Base-by-base conservation (phyloP, 2,888 invertebrate species). In the Cephus rjabovi region DNA sequence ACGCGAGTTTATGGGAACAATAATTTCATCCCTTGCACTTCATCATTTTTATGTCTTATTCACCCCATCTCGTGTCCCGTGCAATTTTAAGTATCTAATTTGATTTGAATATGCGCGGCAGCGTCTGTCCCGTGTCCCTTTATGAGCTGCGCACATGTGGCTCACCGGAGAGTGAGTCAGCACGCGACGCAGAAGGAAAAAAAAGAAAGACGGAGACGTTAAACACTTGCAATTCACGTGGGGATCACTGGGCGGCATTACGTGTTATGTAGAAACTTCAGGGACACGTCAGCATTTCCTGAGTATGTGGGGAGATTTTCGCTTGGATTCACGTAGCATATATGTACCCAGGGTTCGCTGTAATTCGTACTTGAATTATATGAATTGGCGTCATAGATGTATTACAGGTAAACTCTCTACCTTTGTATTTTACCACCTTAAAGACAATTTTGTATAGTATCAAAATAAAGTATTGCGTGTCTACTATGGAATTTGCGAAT, bases 51-150 rank as follows among this genome's bases (percentile, higher is more conserved):
- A 56, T 23, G 40, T 56, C 40, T 56, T 9, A 23, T 23, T 56
- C 40, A 2, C 40, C 40, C 40, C 9, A 56, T 56, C 23, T 2
- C 23, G 40, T 56, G 40, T 56, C 23, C 40, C 23, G 40, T 56
- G 40, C 40, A 56, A 56, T 56, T 56, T 56, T 56, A 23, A 56
- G 1, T 9, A 23, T 23, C 40, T 85, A 86, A 87, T 87, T 86
- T 86, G 79, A 85, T 86, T 86, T 84, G 80, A 77, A 79, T 77
- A 78, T 73, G 76, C 77, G 34, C 70, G 78, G 79, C 83, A 23
- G 1, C 40, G 71, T 71, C 71, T 71, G 71, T 71, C 15, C 33
- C 11, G 71, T 30, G 31, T 71, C 71, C 9, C 33, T 71, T 71
- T 71, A 71, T 33, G 71, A 30, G 71, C 71, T 71, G 71, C 9